A percentile compares a stretch with the other conserved stretches of the same genome.
These are phyloP conservation scores for Cotesia vestalis DNA, from an alignment of 1,140 invertebrate species.

Conservation along the genomic window DNA sequence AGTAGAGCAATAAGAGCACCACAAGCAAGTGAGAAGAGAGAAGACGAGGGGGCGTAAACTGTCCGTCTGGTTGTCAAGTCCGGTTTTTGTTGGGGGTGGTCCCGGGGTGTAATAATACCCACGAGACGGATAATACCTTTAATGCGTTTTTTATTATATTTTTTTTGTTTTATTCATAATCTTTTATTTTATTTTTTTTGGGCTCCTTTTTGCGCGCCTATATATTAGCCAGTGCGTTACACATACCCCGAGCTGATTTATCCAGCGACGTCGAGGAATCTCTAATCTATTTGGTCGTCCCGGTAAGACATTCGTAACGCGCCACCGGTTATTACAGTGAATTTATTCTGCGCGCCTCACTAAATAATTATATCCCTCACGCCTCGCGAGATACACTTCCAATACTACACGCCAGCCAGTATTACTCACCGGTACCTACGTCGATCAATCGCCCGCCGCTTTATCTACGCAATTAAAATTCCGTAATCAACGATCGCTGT, in stretches of 20 bases:
- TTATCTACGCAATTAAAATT: slow-evolving; percentile 29
- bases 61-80: slow-evolving; percentile 41
- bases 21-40: slow-evolving; percentile 13
- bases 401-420: too few species aligned
- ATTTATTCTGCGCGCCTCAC: slow-evolving; percentile 37
- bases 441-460: slow-evolving; percentile 27
- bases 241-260: slow-evolving; percentile 36
- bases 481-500: slow-evolving; percentile 14
- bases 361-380: slow-evolving; percentile 35
- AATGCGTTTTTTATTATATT: slow-evolving; percentile 7
- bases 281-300: slow-evolving; percentile 41
- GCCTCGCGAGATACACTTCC: slow-evolving; percentile 8
- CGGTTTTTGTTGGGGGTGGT: slow-evolving; percentile 39
- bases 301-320: slow-evolving; percentile 38
- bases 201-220: not conserved
- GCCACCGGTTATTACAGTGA: slow-evolving; percentile 40
- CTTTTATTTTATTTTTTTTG: not conserved
- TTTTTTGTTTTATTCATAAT: not conserved
- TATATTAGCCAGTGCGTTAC: slow-evolving; percentile 8
- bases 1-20: not conserved
- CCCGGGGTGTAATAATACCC: slow-evolving; percentile 48
- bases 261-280: slow-evolving; percentile 40
- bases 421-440: not conserved
- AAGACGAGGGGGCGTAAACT: slow-evolving; percentile 29
- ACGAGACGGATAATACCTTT: slow-evolving; percentile 41